phyloP scores from a whole-genome alignment of 2,113 vertebrate genomes.

The Cyphomyrus plagiostoma region DNA sequence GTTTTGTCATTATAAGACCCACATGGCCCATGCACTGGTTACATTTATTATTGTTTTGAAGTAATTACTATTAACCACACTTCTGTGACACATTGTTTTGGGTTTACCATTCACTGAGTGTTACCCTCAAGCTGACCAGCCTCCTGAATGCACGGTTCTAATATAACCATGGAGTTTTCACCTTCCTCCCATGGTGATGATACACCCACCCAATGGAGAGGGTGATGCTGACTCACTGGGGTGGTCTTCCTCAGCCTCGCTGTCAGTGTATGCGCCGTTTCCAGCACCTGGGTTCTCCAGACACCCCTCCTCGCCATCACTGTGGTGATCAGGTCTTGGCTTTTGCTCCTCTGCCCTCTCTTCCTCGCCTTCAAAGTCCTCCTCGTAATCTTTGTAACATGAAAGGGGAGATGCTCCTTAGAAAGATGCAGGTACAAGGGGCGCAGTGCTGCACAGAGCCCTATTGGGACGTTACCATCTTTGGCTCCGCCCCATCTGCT shows the following conservation, averaged over 20 bases:
- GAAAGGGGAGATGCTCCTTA: conserved; percentile 21
- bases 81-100: not conserved
- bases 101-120: not conserved
- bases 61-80: not conserved
- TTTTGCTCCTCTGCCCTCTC: conserved; percentile 55
- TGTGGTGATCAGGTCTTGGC: conserved; percentile 35
- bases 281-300: conserved; percentile 37
- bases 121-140: not conserved
- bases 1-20: not conserved
- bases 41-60: not conserved
- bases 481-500: conserved; percentile 42
- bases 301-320: conserved; percentile 42
- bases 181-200: no score
- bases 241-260: conserved; percentile 49
- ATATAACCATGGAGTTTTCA: not conserved
- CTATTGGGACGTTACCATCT: conserved; percentile 52
- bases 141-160: not conserved
- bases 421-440: not conserved
- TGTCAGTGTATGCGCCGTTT: conserved; percentile 43
- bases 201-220: not conserved
- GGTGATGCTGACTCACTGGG: conserved; percentile 53
- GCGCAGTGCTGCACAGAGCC: not conserved
- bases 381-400: conserved; percentile 72
- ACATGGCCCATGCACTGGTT: not conserved
- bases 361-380: conserved; percentile 86